Conservation (phyloP, 2,113 vertebrate genomes). For the Hyla sarda region DNA sequence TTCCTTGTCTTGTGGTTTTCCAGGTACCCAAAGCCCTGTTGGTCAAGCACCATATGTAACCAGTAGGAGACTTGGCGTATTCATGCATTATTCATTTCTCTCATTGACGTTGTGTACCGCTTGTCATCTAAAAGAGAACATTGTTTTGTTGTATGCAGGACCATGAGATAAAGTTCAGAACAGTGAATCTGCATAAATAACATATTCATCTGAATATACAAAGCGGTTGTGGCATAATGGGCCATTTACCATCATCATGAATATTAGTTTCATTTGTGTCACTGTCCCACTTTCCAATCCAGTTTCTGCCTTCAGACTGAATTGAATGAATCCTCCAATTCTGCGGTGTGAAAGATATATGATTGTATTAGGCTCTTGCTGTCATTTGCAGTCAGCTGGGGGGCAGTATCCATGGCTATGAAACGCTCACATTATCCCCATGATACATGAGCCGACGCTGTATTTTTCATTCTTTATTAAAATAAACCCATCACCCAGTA, state of each 20-base stretch:
- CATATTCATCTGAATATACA: background rate
- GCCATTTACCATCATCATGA: slow-evolving; percentile 15
- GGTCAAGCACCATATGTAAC: background rate
- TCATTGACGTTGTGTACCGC: background rate
- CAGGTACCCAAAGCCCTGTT: background rate
- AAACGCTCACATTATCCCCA: slow-evolving; percentile 35
- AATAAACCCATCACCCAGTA: slow-evolving; percentile 36
- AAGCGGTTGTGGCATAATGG: background rate
- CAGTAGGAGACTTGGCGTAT: background rate
- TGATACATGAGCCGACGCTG: slow-evolving; percentile 27
- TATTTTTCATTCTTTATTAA: slow-evolving; percentile 44
- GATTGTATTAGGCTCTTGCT: slow-evolving; percentile 6
- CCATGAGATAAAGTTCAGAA: background rate
- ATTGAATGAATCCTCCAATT: slow-evolving; percentile 14
- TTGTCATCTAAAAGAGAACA: background rate
- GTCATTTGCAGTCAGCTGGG: slow-evolving; percentile 42
- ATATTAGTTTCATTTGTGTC: slow-evolving; percentile 42
- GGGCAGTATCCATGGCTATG: slow-evolving; percentile 51
- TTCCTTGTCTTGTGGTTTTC: background rate
- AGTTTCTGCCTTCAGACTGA: background rate
- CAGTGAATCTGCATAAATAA: background rate
- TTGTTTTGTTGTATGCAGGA: background rate
- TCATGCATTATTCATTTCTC: background rate
- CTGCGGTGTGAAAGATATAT: slow-evolving; percentile 39
- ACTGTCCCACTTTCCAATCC: slow-evolving; percentile 24